Percentiles rank a stretch among this genome's conserved stretches.
Conservation (phyloP, 2,797 vertebrate genomes). For the Cossypha niveicapilla region DNA sequence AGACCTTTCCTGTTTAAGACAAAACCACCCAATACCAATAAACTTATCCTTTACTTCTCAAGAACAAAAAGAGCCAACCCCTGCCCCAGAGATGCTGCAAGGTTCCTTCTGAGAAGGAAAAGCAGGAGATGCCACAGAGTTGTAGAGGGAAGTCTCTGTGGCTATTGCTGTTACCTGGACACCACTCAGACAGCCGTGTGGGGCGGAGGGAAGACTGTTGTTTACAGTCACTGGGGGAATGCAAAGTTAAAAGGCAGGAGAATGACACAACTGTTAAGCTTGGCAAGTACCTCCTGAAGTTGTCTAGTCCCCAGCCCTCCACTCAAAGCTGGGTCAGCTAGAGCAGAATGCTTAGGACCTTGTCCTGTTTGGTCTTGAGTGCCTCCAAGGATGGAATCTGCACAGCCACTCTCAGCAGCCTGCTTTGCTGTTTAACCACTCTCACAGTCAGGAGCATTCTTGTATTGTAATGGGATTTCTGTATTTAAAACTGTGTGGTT, state of each 20-base stretch:
- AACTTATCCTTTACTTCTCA: not conserved
- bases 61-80: not conserved
- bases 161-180: not conserved
- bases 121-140: not conserved
- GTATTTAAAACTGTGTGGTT: not conserved
- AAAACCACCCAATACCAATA: not conserved
- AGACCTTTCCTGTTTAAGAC: not conserved
- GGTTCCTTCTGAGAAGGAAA: not conserved
- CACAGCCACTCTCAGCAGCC: not conserved
- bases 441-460: not conserved
- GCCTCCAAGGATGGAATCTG: not conserved
- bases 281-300: not conserved
- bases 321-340: not conserved
- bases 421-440: not conserved
- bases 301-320: not conserved
- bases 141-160: not conserved
- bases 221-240: not conserved
- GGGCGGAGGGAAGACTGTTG: not conserved
- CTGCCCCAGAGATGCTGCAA: accelerated
- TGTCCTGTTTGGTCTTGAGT: not conserved
- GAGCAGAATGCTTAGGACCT: not conserved
- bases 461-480: not conserved
- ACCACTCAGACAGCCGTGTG: not conserved
- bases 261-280: not conserved
- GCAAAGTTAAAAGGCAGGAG: not conserved